These are phyloP conservation scores for Donacobius atricapilla DNA, from an alignment of 2,113 vertebrate species.

Conservation along the genomic window DNA sequence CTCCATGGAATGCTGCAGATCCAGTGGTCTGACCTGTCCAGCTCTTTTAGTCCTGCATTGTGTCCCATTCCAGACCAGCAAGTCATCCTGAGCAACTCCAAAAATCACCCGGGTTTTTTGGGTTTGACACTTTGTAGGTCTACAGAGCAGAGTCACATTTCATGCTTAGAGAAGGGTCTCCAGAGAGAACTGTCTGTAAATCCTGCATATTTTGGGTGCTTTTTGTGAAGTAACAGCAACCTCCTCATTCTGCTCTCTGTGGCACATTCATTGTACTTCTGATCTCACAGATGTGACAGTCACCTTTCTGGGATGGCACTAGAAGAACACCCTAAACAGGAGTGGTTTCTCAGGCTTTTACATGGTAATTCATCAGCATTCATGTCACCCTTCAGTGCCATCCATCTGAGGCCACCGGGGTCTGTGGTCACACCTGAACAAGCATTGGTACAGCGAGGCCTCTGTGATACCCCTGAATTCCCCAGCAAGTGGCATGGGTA, in stretches of 20 bases:
- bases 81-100: not conserved
- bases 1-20: not conserved
- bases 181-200: not conserved
- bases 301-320: not conserved
- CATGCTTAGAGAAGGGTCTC: not conserved
- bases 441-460: not conserved
- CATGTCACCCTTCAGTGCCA: not conserved
- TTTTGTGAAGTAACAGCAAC: not conserved
- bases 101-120: rapidly evolving
- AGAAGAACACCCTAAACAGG: not conserved
- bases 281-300: not conserved
- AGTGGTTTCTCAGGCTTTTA: not conserved
- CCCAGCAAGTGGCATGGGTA: not conserved
- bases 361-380: not conserved
- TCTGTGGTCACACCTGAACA: not conserved
- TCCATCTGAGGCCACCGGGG: not conserved
- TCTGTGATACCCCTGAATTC: not conserved
- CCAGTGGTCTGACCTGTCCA: not conserved
- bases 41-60: not conserved
- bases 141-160: not conserved
- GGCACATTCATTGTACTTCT: rapidly evolving
- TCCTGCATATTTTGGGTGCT: not conserved
- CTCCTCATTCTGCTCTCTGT: not conserved
- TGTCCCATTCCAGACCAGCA: not conserved
- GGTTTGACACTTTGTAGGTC: not conserved